phyloP scores from a whole-genome alignment of 2,888 invertebrate genomes.

The Sisyra terminalis region DNA sequence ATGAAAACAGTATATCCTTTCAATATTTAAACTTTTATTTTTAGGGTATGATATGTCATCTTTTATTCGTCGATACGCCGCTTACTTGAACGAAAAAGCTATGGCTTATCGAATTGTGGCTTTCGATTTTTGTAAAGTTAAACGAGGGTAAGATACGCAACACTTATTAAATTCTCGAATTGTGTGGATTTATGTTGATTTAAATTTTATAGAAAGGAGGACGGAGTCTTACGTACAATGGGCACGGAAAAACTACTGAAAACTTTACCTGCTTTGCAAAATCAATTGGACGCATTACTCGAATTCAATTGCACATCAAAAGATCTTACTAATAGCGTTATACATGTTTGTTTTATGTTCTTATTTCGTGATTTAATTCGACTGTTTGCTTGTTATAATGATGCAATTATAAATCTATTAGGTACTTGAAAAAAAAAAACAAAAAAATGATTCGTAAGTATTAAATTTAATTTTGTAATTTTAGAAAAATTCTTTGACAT shows the following conservation, averaged over 20 bases:
- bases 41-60: slow-evolving; percentile 98
- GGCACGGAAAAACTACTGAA: slow-evolving; percentile 92
- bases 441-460: too few relatives aligned
- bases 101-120: slow-evolving; percentile 96
- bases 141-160: slow-evolving; percentile 64
- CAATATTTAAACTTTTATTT: slow-evolving; percentile 16
- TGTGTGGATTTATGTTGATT: background rate
- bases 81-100: slow-evolving; percentile 97
- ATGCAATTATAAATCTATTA: slow-evolving; percentile 94
- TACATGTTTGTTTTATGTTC: slow-evolving; percentile 69
- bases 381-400: slow-evolving; percentile 98
- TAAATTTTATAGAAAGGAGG: slow-evolving; percentile 63
- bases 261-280: slow-evolving; percentile 88
- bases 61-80: slow-evolving; percentile 93
- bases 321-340: slow-evolving; percentile 88
- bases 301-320: slow-evolving; percentile 96
- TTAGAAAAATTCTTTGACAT: slow-evolving; percentile 97
- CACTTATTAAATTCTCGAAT: background rate
- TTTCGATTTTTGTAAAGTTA: slow-evolving; percentile 99
- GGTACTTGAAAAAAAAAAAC: too few relatives aligned
- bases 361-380: slow-evolving; percentile 71
- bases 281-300: slow-evolving; percentile 84
- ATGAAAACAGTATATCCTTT: too few relatives aligned
- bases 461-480: slow-evolving; percentile 15
- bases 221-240: slow-evolving; percentile 94